Conservation (phyloP, 2,888 invertebrate genomes). For the Tiliacea aurago region DNA sequence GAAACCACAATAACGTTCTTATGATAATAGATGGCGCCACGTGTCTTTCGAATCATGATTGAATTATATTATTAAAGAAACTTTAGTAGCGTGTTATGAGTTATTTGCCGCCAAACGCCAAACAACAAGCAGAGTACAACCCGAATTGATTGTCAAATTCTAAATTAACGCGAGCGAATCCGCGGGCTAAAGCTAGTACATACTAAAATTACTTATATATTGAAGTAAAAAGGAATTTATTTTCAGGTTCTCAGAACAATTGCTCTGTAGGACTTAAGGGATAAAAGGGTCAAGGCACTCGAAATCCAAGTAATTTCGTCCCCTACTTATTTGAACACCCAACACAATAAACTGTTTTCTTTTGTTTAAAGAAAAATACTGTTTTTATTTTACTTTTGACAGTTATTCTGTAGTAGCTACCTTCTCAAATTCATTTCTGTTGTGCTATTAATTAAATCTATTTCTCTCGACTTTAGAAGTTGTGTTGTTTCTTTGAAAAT, state of each 20-base stretch:
- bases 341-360: constrained; percentile 30
- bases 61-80: too few relatives aligned
- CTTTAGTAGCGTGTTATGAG: too few relatives aligned
- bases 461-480: background rate
- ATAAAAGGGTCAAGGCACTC: constrained; percentile 66
- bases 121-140: too few relatives aligned
- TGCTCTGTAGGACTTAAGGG: constrained; percentile 53
- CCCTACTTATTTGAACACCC: constrained; percentile 44
- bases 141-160: too few relatives aligned
- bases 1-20: too few relatives aligned
- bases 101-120: too few relatives aligned
- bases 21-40: too few relatives aligned
- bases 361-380: constrained; percentile 5
- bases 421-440: background rate
- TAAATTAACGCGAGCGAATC: too few relatives aligned
- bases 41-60: too few relatives aligned
- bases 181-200: too few relatives aligned
- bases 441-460: background rate
- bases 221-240: constrained; percentile 46
- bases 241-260: constrained; percentile 51
- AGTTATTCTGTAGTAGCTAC: background rate
- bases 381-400: background rate
- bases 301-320: constrained; percentile 55
- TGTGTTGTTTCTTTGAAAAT: constrained; percentile 8
- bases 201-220: constrained; percentile 2